phyloP scores from a whole-genome alignment of 2,888 invertebrate species.

The Homarus gammarus region DNA sequence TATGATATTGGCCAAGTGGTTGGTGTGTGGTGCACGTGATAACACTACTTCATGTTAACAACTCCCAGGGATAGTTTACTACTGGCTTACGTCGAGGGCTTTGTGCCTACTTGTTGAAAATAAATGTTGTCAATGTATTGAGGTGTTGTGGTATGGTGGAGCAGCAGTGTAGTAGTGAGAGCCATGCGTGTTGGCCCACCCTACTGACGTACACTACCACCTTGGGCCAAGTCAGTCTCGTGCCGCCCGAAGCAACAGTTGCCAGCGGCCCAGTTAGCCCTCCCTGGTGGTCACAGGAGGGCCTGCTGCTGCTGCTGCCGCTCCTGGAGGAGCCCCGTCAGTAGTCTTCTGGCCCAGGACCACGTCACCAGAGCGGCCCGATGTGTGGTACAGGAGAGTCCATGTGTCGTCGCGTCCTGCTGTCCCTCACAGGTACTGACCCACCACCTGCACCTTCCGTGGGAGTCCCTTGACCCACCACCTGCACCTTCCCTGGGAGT shows the following conservation, averaged over 20 bases:
- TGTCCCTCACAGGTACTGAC: conserved; percentile 19
- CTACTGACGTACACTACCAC: background rate
- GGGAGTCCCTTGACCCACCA: too few species aligned
- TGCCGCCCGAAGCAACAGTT: conserved; percentile 17
- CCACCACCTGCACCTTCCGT: too few species aligned
- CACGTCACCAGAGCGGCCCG: conserved; percentile 4
- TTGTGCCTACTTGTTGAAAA: background rate
- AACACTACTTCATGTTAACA: conserved; percentile 1
- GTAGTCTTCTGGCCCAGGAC: conserved; percentile 5
- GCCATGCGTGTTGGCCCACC: background rate
- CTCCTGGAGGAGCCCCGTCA: background rate
- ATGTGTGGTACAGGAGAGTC: conserved; percentile 4
- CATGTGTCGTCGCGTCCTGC: conserved; percentile 19
- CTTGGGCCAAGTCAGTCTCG: conserved; percentile 2
- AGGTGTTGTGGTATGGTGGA: conserved; percentile 1
- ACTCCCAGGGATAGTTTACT: background rate
- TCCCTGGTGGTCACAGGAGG: background rate
- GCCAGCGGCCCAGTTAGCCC: background rate
- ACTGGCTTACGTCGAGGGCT: background rate
- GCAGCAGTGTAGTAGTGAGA: conserved; percentile 15
- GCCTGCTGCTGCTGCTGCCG: conserved; percentile 1
- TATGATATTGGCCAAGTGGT: background rate
- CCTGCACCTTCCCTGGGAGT: too few species aligned
- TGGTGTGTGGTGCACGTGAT: background rate
- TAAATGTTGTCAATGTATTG: background rate